Base-by-base conservation (phyloP, 1,140 invertebrate genomes). In the Antheraea pernyi region DNA sequence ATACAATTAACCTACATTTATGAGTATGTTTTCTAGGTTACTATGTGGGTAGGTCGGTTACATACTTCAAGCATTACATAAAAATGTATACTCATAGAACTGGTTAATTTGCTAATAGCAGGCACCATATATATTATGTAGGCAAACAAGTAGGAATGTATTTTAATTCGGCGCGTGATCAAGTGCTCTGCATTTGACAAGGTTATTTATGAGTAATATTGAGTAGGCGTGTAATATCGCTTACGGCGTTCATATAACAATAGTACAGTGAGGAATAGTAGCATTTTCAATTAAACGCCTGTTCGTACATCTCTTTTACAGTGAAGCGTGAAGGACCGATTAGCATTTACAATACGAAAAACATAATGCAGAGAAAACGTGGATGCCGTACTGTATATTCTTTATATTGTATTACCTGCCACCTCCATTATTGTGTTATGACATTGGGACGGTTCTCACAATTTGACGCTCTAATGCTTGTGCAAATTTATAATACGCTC, bases 121-220 rank as follows among this genome's bases (percentile, higher is more conserved):
- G 60, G 11, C 19, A 22, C 36, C 36, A 61, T 61, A 19, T 19
- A 30, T 22, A 30, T 19, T 61, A 30, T 19, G 19, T 61, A 61
- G 60, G 36, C 36, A 61, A 61, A 61, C 60, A 11, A 22, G 60
- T 61, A 11, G 36, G 39, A 67, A 68, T 63, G 69, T 59, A 36
- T 70, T 67, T 42, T 67, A 53, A 65, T 42, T 71, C 67, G 59
- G 63, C 69, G 59, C 59, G 67, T 69, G 65, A 64, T 64, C 73
- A 69, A 65, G 66, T 79, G 83, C 78, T 83, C 78, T 78, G 80
- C 74, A 76, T 85, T 74, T 70, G 74, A 76, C 83, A 83, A 85
- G 80, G 83, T 80, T 80, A 73, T 67, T 18, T 59, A 67, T 67
- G 53, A 67, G 22, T 53, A 67, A 67, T 59, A 18, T 10, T 19